These are phyloP conservation scores for Esox niger DNA, from an alignment of 2,113 vertebrate species.

Conservation along the genomic window DNA sequence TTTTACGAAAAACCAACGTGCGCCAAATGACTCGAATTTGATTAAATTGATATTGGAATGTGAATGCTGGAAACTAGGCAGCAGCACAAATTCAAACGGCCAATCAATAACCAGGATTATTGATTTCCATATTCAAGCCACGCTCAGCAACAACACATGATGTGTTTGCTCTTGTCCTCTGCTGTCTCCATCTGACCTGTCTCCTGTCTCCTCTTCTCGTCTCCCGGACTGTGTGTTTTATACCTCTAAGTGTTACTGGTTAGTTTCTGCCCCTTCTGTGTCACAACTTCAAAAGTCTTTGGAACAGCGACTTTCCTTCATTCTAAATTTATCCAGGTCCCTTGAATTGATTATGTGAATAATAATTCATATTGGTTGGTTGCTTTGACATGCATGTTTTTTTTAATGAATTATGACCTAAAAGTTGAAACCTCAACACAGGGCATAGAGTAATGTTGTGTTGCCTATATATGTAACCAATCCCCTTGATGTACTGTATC, in stretches of 20 bases:
- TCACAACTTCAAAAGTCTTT: slow-evolving; percentile 57
- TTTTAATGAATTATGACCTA: too few relatives aligned
- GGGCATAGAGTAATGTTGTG: too few relatives aligned
- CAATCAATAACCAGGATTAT: slow-evolving; percentile 29
- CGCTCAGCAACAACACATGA: slow-evolving; percentile 42
- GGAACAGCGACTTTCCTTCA: slow-evolving; percentile 39
- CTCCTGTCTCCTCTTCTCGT: background rate
- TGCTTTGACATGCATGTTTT: too few relatives aligned
- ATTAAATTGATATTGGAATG: slow-evolving; percentile 4
- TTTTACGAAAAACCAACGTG: slow-evolving; percentile 6
- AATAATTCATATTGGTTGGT: too few relatives aligned
- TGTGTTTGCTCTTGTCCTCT: slow-evolving; percentile 44
- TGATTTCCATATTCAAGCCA: slow-evolving; percentile 65
- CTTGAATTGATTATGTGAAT: background rate
- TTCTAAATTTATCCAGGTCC: background rate
- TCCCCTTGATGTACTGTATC: slow-evolving; percentile 6
- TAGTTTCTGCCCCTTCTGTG: slow-evolving; percentile 66
- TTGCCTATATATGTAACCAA: background rate
- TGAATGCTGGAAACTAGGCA: background rate
- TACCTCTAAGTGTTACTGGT: slow-evolving; percentile 50
- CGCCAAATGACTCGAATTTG: slow-evolving; percentile 1
- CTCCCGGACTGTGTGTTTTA: slow-evolving; percentile 16
- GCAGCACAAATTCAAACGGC: slow-evolving; percentile 14
- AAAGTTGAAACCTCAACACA: too few relatives aligned
- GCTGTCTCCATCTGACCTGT: slow-evolving; percentile 49